Base-by-base conservation (phyloP, 2,113 vertebrate genomes). In the Aramus guarauna region DNA sequence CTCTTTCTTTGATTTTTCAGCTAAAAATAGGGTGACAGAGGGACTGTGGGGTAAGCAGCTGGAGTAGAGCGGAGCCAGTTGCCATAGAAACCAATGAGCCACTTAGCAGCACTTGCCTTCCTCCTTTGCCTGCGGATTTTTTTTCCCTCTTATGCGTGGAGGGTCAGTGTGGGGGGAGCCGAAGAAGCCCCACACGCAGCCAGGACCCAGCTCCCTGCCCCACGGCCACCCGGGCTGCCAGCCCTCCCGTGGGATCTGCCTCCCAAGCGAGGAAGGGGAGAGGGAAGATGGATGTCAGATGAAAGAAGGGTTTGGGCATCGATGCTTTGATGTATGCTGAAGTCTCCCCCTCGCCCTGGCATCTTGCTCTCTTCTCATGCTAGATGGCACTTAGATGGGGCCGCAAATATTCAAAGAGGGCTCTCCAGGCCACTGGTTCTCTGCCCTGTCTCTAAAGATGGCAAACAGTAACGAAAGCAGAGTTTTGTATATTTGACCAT, bases 21-120 rank as follows among this genome's bases (percentile, higher is more conserved):
- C 98, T 98, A 98, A 98, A 98, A 98, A 98, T 98, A 98, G 98
- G 98, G 98, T 98, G 98, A 98, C 98, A 98, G 98, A 98, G 98
- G 98, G 98, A 98, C 98, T 96, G 98, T 98, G 98, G 98, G 98
- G 98, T 98, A 98, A 98, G 98, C 98, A 98, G 98, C 98, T 96
- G 85, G 97, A 98, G 98, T 95, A 90, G 97, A 97, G 97, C 77
- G 68, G 97, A 98, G 98, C 97, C 96, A 94, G 98, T 98, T 98
- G 95, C 98, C 97, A 98, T 98, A 95, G 98, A 97, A 98, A 98
- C 98, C 96, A 97, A 96, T 97, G 98, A 98, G 97, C 98, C 98
- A 98, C 94, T 98, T 98, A 95, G 96, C 97, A 98, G 98, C 88
- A 94, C 97, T 98, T 97, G 98, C 96, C 96, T 98, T 97, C 96